Evolutionary conservation across 1,140 invertebrate genomes (phyloP).

Genomic region (Vanessa atalanta): DNA sequence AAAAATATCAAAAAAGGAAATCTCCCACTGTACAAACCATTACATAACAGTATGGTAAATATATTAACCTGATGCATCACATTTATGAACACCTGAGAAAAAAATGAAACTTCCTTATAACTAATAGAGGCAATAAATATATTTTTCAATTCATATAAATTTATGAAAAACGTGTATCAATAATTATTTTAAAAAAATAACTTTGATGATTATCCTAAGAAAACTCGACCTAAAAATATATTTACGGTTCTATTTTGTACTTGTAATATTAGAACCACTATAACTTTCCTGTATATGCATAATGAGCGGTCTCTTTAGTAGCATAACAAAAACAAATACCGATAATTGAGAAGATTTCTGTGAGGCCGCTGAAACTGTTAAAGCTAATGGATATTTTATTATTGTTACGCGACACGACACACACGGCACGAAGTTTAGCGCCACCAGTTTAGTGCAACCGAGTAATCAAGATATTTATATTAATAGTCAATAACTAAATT

Average conservation of each 20-base stretch:
- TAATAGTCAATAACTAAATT: neutral
- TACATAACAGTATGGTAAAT: no score
- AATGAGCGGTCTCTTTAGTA: slow-evolving; percentile 26
- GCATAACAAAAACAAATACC: slow-evolving; percentile 44
- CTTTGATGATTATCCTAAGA: no score
- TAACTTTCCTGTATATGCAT: neutral
- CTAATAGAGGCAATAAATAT: no score
- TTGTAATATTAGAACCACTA: slow-evolving; percentile 2
- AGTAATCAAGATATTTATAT: slow-evolving; percentile 49
- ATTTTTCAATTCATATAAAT: no score
- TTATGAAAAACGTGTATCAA: no score
- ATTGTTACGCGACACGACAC: slow-evolving; percentile 76
- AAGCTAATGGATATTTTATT: slow-evolving; percentile 79
- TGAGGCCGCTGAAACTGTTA: slow-evolving; percentile 47
- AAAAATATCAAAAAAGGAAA: no score
- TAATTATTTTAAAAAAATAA: no score
- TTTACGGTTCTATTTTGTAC: neutral
- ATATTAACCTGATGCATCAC: no score
- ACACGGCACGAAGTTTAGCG: slow-evolving; percentile 67
- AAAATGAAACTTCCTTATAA: no score
- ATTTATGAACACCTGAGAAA: no score
- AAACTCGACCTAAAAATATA: neutral
- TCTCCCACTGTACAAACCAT: no score
- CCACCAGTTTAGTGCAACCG: slow-evolving; percentile 47
- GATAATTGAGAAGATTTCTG: slow-evolving; percentile 34